Evolutionary conservation across 2,888 invertebrate genomes (phyloP).

Genomic region (Minunthozetes semirufus): DNA sequence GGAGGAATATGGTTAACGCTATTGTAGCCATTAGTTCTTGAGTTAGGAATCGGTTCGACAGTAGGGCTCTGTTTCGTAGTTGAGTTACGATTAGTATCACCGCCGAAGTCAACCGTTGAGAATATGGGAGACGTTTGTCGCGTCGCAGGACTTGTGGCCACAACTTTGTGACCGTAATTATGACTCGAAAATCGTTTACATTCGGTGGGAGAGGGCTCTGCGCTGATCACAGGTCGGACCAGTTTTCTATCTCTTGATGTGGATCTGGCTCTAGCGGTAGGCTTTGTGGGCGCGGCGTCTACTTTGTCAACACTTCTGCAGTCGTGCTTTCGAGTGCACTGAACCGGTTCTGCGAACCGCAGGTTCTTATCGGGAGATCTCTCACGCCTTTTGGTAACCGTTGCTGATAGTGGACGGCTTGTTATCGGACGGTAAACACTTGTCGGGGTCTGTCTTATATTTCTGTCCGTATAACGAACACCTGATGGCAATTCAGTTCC

Average conservation of each 20-base stretch:
- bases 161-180: neutral
- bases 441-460: neutral
- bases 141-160: conserved; percentile 3
- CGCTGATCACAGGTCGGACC: neutral
- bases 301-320: neutral
- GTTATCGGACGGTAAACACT: neutral
- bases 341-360: neutral
- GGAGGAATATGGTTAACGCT: neutral
- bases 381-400: neutral
- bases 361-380: neutral
- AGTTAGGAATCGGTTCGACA: too few relatives aligned
- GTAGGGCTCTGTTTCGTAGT: neutral
- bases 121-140: conserved; percentile 4
- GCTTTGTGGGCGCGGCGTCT: neutral
- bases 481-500: neutral
- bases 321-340: neutral
- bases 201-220: neutral
- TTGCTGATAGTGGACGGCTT: neutral
- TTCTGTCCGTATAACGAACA: neutral
- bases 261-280: too few relatives aligned
- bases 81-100: neutral
- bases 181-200: neutral
- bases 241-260: neutral
- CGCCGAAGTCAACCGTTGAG: neutral
- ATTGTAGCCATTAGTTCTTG: neutral